Evolutionary conservation across 2,113 vertebrate genomes (phyloP), one percentile per base, ranked within the genome.

Genomic region (Tupaia tana): DNA sequence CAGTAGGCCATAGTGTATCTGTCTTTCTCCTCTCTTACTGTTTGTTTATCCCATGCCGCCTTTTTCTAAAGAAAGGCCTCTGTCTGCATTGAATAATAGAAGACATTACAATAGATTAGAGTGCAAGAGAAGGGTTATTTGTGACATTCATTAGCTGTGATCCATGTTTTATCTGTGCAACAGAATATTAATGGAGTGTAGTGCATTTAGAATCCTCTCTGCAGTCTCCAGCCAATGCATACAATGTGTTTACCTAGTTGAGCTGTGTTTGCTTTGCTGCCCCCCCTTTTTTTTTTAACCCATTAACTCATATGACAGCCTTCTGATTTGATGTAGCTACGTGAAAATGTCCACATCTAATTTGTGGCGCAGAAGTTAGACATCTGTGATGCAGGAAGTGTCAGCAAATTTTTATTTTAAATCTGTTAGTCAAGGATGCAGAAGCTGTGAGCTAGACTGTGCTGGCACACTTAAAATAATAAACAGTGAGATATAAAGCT

Each of bases 61-160:
- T 98, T 98, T 97, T 97, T 94, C 95, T 95, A 81, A 96, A 98
- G 95, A 98, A 98, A 98, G 98, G 98, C 98, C 98, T 98, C 96
- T 98, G 95, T 99, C 97, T 98, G 89, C 97, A 95, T 95, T 97
- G 97, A 98, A 98, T 98, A 98, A 97, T 96, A 98, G 97, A 90
- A 96, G 97, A 93, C 95, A 92, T 95, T 80, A 95, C 12, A 64
- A 96, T 96, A 97, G 84, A 98, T 96, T 85, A 97, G 97, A 97
- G 89, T 96, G 43, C 91, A 94, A 93, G 59, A 95, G 92, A 98
- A 98, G 96, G 95, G 87, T 92, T 97, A 64, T 97, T 97, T 15
- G 31, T 98, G 96, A 98, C 97, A 97, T 94, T 97, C 31, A 63
- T 97, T 96, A 94, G 93, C 78, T 97, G 74, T 14, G 25, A 97